Base-by-base conservation (phyloP, 1,140 invertebrate species). In the Eriocheir sinensis region DNA sequence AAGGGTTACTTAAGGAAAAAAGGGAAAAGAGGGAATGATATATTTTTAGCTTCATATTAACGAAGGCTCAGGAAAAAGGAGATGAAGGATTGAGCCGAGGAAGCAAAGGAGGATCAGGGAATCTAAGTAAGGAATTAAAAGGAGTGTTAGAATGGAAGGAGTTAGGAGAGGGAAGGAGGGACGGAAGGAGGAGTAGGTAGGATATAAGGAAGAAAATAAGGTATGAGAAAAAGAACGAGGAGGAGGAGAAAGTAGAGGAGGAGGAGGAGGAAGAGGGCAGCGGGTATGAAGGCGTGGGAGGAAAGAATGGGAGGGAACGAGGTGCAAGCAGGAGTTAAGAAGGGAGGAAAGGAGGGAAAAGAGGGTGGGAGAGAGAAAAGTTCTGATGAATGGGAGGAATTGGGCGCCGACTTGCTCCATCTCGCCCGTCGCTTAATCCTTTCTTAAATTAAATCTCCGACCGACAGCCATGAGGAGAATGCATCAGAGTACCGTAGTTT, bases 371-470 rank as follows among this genome's bases (percentile, higher is more conserved):
- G 21, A 6, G 27, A 72, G 60, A 72, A 53, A 72, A 72, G 60
- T 72, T 72, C n/a, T 72, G 60, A 72, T 72, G 27, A 72, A 72
- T 72, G 21, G 27, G 27, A 72, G 60, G 1, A 72, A 72, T n/a
- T n/a, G 60, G n/a, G n/a, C 60, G n/a, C 60, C n/a, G 27, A n/a
- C 60, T 21, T 48, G 4, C 60, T 72, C 60, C 27, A n/a, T 72
- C 60, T 21, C 60, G n/a, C 60, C n/a, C n/a, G 60, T 72, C 60
- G n/a, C 60, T 72, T 72, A 72, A 72, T 72, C 60, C 27, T 72
- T 72, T 72, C 60, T n/a, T 72, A n/a, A 72, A 72, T 72, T 72
- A 72, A 72, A 72, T 72, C n/a, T 72, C 60, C 27, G 12, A n/a
- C 27, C 60, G 60, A 72, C 60, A 72, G 21, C 21, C n/a, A n/a